Base-by-base conservation (phyloP, 1,140 invertebrate species). In the Contarinia nasturtii region DNA sequence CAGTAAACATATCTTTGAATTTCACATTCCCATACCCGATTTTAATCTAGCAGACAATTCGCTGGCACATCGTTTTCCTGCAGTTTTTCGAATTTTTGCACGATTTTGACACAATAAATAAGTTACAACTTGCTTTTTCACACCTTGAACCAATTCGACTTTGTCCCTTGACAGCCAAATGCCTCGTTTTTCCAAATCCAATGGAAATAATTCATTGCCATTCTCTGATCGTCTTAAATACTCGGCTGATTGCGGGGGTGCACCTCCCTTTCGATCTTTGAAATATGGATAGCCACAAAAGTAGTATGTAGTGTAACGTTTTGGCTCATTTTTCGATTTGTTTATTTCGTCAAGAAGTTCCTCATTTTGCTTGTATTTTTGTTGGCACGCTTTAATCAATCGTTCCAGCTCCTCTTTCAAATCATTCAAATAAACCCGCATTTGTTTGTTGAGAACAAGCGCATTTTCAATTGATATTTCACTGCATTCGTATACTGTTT, bases 91-190 rank as follows among this genome's bases (percentile, higher is more conserved):
- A 27, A 19, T 14, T 14, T n/a, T 33, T 5, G 21, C 21, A 5
- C 22, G 14, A n/a, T 17, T 7, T 27, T 44, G 33, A 4, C 33
- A 36, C 21, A 18, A 2, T 21, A 46, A n/a, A 15, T 37, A n/a
- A 8, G 17, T 20, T 2, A 36, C 51, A 10, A 63, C 56, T 52
- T 63, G 60, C 21, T 58, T 52, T 33, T 64, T 64, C 8, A 63
- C 51, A 10, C 56, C 61, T 50, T 55, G 52, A 1, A 64, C 49
- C 2, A 63, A 18, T 12, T 48, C 51, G n/a, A 52, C 51, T 36
- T 63, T 63, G 42, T 64, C 61, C 7, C 49, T 18, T 12, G 56
- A 22, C 2, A 56, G 56, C 60, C 61, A 63, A 34, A 56, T 54
- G 7, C 54, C 48, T 10, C 51, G 51, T 50, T 61, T 53, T 34